phyloP scores from a whole-genome alignment of 2,888 invertebrate genomes.

The Ochropleura leucogaster region DNA sequence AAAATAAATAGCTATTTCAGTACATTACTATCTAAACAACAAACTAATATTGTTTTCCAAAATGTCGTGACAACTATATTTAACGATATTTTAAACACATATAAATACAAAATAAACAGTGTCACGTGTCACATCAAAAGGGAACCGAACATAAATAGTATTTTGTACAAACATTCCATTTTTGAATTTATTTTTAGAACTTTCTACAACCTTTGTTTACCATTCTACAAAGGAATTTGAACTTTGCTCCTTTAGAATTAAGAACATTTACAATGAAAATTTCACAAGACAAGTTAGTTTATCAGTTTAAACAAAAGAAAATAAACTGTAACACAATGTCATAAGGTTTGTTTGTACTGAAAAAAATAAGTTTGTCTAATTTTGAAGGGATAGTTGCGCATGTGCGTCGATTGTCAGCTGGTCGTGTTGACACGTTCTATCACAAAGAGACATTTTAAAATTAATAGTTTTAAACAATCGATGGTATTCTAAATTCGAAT shows the following conservation, averaged over 20 bases:
- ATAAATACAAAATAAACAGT: constrained; percentile 72
- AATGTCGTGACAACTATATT: constrained; percentile 64
- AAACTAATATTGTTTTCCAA: constrained; percentile 61
- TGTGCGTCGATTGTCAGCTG: constrained; percentile 67
- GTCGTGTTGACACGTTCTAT: constrained; percentile 66
- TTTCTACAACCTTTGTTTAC: neutral
- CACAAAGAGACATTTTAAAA: constrained; percentile 57
- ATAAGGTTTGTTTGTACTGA: constrained; percentile 19
- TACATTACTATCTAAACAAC: constrained; percentile 31
- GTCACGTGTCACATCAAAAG: constrained; percentile 78
- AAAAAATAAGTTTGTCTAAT: constrained; percentile 14
- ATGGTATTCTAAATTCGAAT: constrained; percentile 40
- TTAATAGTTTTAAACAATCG: constrained; percentile 53
- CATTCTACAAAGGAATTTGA: constrained; percentile 22
- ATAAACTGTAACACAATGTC: neutral
- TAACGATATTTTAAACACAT: constrained; percentile 73
- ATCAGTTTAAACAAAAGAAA: constrained; percentile 20
- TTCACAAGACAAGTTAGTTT: neutral
- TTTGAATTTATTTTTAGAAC: constrained; percentile 64
- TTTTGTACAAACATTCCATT: constrained; percentile 69
- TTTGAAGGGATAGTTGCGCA: constrained; percentile 58
- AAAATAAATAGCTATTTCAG: constrained; percentile 24
- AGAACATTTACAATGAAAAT: neutral
- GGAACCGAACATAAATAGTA: constrained; percentile 69
- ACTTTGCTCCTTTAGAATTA: constrained; percentile 21